These are phyloP conservation scores for Drosophila busckii DNA, from an alignment of 1,140 invertebrate species.

Conservation along the genomic window DNA sequence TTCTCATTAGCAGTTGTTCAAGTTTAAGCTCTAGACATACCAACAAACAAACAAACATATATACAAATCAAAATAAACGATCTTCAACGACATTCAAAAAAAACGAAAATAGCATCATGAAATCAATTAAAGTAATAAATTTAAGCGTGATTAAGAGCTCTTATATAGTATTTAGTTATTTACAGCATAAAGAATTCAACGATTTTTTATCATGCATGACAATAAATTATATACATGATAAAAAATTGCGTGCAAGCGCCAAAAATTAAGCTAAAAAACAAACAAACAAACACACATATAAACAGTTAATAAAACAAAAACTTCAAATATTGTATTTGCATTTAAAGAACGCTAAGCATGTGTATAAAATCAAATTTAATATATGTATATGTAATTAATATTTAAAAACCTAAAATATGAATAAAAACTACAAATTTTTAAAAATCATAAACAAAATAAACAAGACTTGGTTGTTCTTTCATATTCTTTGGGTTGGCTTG, in stretches of 20 bases:
- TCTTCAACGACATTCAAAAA: conserved; percentile 25
- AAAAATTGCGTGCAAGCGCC: conserved; percentile 48
- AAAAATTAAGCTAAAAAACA: conserved; percentile 67
- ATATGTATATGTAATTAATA: conserved; percentile 43
- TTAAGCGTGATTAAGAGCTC: conserved; percentile 62
- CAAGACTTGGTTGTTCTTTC: neutral
- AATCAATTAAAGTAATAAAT: conserved; percentile 41
- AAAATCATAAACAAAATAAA: conserved; percentile 30
- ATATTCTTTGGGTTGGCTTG: conserved; percentile 27
- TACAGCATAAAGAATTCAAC: conserved; percentile 26
- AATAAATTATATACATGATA: conserved; percentile 64
- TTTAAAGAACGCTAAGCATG: conserved; percentile 50
- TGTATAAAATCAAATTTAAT: conserved; percentile 59
- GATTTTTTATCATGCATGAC: conserved; percentile 72
- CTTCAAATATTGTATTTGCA: conserved; percentile 63
- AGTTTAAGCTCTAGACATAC: conserved; percentile 72
- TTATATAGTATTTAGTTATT: conserved; percentile 29
- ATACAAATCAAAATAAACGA: conserved; percentile 35
- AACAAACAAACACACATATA: conserved; percentile 10
- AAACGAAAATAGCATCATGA: conserved; percentile 9
- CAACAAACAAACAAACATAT: conserved; percentile 20
- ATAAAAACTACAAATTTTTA: conserved; percentile 60
- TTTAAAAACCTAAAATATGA: conserved; percentile 22
- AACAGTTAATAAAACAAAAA: conserved; percentile 56
- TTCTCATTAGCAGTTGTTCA: conserved; percentile 75